These are phyloP conservation scores for Bombus breviceps DNA, from an alignment of 1,140 invertebrate genomes.

Conservation along the genomic window DNA sequence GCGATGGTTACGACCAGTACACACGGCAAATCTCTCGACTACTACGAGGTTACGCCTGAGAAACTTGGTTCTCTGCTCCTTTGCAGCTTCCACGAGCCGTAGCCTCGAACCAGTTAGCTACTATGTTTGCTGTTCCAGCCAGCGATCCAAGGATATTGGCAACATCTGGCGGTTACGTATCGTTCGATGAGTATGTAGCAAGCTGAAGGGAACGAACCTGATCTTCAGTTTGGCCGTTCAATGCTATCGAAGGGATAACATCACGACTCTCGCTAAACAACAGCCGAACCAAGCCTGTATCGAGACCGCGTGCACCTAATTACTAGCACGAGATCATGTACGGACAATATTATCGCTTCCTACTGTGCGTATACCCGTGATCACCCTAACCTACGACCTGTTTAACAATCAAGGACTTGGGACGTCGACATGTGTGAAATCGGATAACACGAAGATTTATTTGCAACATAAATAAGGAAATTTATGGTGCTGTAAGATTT, in stretches of 20 bases:
- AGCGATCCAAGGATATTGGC: conserved; percentile 70
- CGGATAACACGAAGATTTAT: background rate
- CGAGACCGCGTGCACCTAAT: conserved; percentile 7
- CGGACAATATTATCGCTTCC: conserved; percentile 1
- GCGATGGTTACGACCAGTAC: conserved; percentile 49
- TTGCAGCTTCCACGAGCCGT: conserved; percentile 48
- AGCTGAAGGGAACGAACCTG: conserved; percentile 31
- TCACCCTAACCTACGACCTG: background rate
- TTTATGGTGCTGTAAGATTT: background rate
- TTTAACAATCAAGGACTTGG: background rate
- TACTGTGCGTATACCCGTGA: background rate
- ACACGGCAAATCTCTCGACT: conserved; percentile 60
- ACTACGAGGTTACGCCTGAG: conserved; percentile 56
- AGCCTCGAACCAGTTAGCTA: conserved; percentile 56
- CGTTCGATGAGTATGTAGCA: conserved; percentile 27
- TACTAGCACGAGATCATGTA: conserved; percentile 16
- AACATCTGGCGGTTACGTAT: conserved; percentile 68
- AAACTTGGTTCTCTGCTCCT: conserved; percentile 63
- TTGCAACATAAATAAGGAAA: background rate
- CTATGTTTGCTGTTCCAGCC: conserved; percentile 67
- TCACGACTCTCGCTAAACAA: conserved; percentile 22
- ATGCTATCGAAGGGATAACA: conserved; percentile 35
- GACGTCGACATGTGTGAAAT: background rate
- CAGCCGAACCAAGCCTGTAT: background rate
- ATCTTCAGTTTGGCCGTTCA: conserved; percentile 26